Percentiles rank a stretch among this genome's conserved stretches.
Conservation (phyloP, 2,888 invertebrate species). For the Diaperis boleti region DNA sequence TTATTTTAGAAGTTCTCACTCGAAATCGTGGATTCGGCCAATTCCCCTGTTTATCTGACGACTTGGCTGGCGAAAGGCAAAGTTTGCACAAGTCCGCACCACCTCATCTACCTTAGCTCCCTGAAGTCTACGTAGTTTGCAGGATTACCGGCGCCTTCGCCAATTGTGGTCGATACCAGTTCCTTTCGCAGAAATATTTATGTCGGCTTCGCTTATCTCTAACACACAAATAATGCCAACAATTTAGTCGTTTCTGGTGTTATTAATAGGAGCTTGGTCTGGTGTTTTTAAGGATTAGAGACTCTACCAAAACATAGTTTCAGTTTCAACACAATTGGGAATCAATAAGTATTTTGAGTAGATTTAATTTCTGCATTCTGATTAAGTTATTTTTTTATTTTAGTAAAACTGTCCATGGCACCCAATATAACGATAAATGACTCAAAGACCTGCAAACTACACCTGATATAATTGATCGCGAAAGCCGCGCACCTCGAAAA, state of each 20-base stretch:
- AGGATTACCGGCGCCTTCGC: slow-evolving; percentile 60
- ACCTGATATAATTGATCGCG: slow-evolving; percentile 16
- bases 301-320: too few relatives aligned
- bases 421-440: too few relatives aligned
- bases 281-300: too few relatives aligned
- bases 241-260: too few relatives aligned
- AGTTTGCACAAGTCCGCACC: slow-evolving; percentile 56
- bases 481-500: slow-evolving; percentile 33
- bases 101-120: slow-evolving; percentile 60
- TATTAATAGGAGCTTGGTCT: too few relatives aligned
- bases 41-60: slow-evolving; percentile 53
- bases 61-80: slow-evolving; percentile 52
- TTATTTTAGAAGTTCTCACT: slow-evolving; percentile 30
- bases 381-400: too few relatives aligned
- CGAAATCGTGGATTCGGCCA: slow-evolving; percentile 44
- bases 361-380: too few relatives aligned
- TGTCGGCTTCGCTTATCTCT: slow-evolving; percentile 24
- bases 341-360: too few relatives aligned
- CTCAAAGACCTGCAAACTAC: too few relatives aligned
- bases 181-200: slow-evolving; percentile 36
- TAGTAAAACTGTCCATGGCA: too few relatives aligned
- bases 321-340: too few relatives aligned
- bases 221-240: not conserved
- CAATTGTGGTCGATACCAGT: slow-evolving; percentile 49
- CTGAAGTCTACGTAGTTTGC: slow-evolving; percentile 58